Evolutionary conservation across 2,797 vertebrate species (phyloP), one percentile per base, ranked within the genome.

Genomic region (Melanotaenia trifasciata): DNA sequence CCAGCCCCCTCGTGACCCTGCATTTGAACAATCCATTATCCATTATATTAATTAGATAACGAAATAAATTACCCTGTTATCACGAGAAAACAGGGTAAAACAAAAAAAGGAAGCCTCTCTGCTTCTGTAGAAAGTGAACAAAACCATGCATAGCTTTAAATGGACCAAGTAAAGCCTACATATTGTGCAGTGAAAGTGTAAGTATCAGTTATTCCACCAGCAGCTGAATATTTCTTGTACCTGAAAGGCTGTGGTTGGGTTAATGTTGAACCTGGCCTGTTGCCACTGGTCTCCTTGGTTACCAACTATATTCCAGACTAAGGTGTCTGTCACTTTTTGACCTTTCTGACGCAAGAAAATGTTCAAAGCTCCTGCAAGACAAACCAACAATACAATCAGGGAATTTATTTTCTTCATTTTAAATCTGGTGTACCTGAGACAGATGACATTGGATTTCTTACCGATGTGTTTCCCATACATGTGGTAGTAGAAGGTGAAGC

Each of bases 281-380:
- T 94, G 94, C 97, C 97, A 99, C 33, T 94, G 93, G 58, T 98
- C 96, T 2, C 97, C 97, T 87, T 98, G 97, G 81, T 98, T 98
- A 22, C 97, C 96, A 4, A 80, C 95, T 6, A 96, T 95, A 35
- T 95, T 97, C 97, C 97, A 99, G 47, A 97, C 73, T 0, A 95
- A 94, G 28, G 90, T 94, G 70, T 98, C 97, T 5, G 94, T 92
- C 12, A 90, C 81, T 0, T 95, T 91, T 84, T 93, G 96, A 3
- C 93, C 94, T 80, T 97, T 98, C 88, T 97, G 93, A 32, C 96
- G 93, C 83, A 98, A 95, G 86, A 96, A 96, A 58, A 96, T 94
- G 26, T 96, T 97, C 86, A 99, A 83, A 54, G 95, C 92, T 72
- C 97, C 97, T 99, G 74, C 33, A 32, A 22, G 14, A 70, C 24